These are phyloP conservation scores for Corythaeola cristata DNA, from an alignment of 2,113 vertebrate genomes.

Conservation along the genomic window DNA sequence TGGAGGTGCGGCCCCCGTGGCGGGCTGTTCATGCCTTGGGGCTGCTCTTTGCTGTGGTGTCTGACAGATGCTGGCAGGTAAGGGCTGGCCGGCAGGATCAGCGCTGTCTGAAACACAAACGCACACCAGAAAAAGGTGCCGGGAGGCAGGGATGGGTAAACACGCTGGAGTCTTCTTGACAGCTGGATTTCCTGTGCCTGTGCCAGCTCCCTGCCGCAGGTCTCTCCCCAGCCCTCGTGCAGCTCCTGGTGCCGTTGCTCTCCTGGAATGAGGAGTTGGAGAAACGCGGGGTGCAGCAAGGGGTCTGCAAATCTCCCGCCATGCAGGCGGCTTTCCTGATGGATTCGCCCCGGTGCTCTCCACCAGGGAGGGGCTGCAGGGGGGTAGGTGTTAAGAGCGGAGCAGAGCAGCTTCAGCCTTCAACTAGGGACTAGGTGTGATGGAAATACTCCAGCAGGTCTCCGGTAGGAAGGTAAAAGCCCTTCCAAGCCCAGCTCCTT, in stretches of 20 bases:
- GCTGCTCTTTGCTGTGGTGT: conserved; percentile 39
- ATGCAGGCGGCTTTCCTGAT: rapidly evolving
- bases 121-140: conserved; percentile 27
- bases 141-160: conserved; percentile 44
- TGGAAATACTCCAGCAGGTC: background rate
- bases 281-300: rapidly evolving
- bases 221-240: background rate
- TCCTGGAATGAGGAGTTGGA: background rate
- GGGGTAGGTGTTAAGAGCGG: background rate
- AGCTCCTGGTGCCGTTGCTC: background rate
- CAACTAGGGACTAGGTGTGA: background rate
- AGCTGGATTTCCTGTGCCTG: conserved; percentile 45
- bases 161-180: conserved; percentile 6
- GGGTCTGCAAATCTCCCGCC: background rate
- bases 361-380: rapidly evolving
- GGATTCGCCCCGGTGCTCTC: rapidly evolving
- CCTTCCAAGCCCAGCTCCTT: background rate
- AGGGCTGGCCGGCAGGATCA: conserved; percentile 47
- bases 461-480: background rate
- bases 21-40: conserved; percentile 57
- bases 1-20: conserved; percentile 35
- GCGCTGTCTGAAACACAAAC: conserved; percentile 28
- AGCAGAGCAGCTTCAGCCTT: background rate
- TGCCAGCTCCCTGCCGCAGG: background rate
- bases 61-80: conserved; percentile 69